Evolutionary conservation across 2,797 vertebrate genomes (phyloP).

Genomic region (Distichodus sexfasciatus): DNA sequence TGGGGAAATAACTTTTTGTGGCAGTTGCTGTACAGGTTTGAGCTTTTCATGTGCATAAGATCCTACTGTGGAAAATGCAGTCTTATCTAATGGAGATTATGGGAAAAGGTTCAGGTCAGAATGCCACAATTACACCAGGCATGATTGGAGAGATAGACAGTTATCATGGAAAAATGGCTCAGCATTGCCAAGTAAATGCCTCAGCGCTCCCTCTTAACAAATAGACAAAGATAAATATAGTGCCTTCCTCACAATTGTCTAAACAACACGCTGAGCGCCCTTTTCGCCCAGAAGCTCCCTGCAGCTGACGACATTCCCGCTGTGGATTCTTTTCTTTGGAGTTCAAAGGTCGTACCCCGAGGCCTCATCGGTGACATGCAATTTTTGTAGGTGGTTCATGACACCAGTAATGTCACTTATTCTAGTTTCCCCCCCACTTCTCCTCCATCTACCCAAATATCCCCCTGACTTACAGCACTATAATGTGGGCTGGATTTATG

Average conservation of each 20-base stretch:
- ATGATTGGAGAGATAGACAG: no score
- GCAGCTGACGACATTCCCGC: not conserved
- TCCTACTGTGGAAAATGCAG: no score
- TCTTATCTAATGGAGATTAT: no score
- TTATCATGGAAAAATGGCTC: no score
- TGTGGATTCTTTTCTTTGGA: not conserved
- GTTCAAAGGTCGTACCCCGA: conserved; percentile 10
- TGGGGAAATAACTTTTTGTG: conserved; percentile 38
- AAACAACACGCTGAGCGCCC: no score
- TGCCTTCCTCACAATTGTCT: no score
- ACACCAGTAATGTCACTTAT: conserved; percentile 10
- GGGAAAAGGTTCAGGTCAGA: no score
- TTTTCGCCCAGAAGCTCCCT: conserved; percentile 30
- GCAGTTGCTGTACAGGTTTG: conserved; percentile 28
- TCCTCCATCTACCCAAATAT: conserved; percentile 22
- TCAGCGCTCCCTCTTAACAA: no score
- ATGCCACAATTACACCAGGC: no score
- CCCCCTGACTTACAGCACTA: not conserved
- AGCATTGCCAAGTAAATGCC: no score
- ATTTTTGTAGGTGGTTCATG: conserved; percentile 20
- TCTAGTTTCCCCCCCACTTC: not conserved
- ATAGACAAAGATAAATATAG: no score
- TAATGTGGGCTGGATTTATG: conserved; percentile 20
- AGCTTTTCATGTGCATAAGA: no score
- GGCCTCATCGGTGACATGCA: not conserved